These are phyloP conservation scores for Merluccius polli DNA, from an alignment of 2,797 vertebrate genomes.

Conservation along the genomic window DNA sequence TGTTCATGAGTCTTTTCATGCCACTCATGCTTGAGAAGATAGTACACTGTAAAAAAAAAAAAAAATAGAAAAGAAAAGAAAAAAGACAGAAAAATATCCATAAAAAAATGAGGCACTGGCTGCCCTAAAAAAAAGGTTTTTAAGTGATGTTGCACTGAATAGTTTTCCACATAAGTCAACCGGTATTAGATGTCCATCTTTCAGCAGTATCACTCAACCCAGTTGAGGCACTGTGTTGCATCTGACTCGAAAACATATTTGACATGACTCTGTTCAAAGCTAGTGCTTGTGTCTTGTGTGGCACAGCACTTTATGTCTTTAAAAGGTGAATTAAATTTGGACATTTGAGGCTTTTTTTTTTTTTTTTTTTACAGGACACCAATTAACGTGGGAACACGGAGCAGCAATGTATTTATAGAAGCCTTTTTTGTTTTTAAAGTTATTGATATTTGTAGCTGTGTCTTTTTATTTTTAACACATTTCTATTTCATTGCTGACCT, in stretches of 20 bases:
- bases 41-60: constrained; percentile 41
- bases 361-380: constrained; percentile 53
- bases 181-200: constrained; percentile 13
- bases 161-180: constrained; percentile 36
- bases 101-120: constrained; percentile 1
- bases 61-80: neutral
- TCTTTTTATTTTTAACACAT: constrained; percentile 47
- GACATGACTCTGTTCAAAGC: neutral
- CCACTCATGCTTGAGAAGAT: constrained; percentile 41
- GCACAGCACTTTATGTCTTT: constrained; percentile 21
- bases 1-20: constrained; percentile 38
- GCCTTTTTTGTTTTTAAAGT: constrained; percentile 19
- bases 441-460: constrained; percentile 42
- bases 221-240: constrained; percentile 12
- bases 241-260: neutral
- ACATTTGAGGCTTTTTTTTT: constrained; percentile 53
- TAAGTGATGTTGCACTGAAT: constrained; percentile 65
- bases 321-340: constrained; percentile 38
- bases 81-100: neutral
- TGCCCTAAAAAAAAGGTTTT: neutral
- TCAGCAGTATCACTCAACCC: constrained; percentile 19
- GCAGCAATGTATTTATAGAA: constrained; percentile 66
- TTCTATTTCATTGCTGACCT: constrained; percentile 66
- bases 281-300: constrained; percentile 11
- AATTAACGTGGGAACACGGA: constrained; percentile 27